These are phyloP conservation scores for Gobio occitaniae DNA, from an alignment of 2,797 vertebrate species.

Conservation along the genomic window DNA sequence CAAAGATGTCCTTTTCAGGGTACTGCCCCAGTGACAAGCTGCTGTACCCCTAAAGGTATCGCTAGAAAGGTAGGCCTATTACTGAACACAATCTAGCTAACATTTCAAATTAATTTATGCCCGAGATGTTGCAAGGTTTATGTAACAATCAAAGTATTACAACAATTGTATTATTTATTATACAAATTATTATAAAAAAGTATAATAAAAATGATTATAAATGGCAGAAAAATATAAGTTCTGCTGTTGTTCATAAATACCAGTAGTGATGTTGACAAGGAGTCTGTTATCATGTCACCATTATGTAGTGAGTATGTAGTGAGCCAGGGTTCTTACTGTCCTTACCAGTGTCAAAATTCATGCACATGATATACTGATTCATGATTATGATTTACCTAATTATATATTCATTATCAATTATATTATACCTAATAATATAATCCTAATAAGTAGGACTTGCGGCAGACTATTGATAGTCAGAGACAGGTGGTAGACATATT, in stretches of 20 bases:
- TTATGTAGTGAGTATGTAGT: not conserved
- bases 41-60: no score
- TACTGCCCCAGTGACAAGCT: no score
- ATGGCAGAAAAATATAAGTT: not conserved
- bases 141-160: no score
- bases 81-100: no score
- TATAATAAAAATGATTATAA: no score
- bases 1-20: no score
- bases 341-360: not conserved
- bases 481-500: not conserved
- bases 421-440: no score
- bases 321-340: not conserved
- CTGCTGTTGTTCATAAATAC: not conserved
- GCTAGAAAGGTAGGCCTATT: no score
- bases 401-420: no score
- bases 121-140: no score
- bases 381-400: no score
- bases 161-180: not conserved
- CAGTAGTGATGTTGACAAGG: not conserved
- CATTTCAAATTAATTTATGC: no score
- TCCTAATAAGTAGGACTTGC: not conserved
- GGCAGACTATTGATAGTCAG: not conserved
- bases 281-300: not conserved
- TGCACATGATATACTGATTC: not conserved
- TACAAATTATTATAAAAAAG: not conserved